Evolutionary conservation across 2,113 vertebrate species (phyloP), one percentile per base, ranked within the genome.

Genomic region (Bos taurus): DNA sequence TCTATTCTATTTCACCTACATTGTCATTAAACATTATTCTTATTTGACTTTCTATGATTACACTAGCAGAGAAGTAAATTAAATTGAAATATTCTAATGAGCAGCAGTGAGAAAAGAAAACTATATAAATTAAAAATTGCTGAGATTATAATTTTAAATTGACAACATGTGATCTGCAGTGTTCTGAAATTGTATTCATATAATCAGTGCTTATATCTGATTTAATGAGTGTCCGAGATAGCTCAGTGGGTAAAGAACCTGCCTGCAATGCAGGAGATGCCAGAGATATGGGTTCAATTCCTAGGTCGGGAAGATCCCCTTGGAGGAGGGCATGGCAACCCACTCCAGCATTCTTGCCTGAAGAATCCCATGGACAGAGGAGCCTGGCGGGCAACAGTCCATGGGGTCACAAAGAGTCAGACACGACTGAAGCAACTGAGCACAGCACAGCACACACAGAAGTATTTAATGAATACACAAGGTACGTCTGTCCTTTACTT

Each of bases 111-210:
- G 57, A 93, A 92, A 94, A 94, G 26, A 91, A 92, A 96, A 85
- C 54, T 83, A 59, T 46, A 94, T 54, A 74, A 97, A 88, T 89
- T 85, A 88, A 94, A 95, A 97, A 93, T 56, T 88, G 21, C 64
- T 95, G 90, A 7, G 92, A 9, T 28, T 71, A 74, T 15, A 84
- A 46, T 87, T 95, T 93, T 91, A 78, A 89, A 94, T n/a, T 82
- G 36, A 93, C 60, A 59, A 81, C 36, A 83, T 50, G 6, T 95
- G 80, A 82, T 67, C 48, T 96, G 40, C 7, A 25, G 30, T 94
- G 23, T 91, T 81, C n/a, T 48, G 60, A 93, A 95, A 88, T 33
- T 25, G 80, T 92, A 92, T 40, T 91, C 56, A 96, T 52, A 84
- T 80, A 92, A 94, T 94, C 59, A 94, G 59, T 87, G 40, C 8